Conservation (phyloP, 2,888 invertebrate species). For the Pasiphila rectangulata region DNA sequence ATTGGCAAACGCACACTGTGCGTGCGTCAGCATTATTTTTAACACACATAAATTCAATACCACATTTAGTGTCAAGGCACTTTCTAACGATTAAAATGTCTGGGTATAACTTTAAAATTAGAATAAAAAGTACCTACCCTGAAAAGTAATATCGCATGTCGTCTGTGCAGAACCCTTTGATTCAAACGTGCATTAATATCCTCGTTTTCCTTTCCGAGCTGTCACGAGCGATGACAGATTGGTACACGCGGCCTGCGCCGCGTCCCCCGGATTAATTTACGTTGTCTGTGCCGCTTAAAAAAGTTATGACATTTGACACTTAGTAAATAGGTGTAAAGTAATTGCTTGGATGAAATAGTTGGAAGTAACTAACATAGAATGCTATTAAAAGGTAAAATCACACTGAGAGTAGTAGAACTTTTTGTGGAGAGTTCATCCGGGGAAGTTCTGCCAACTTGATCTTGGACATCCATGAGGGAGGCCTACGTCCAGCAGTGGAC, state of each 20-base stretch:
- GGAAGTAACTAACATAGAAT: too few relatives aligned
- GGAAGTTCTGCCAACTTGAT: too few relatives aligned
- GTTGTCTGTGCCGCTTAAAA: conserved; percentile 27
- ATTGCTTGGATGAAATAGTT: neutral
- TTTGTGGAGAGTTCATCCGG: too few relatives aligned
- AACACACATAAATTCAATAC: neutral
- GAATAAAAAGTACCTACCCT: conserved; percentile 9
- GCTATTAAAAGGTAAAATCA: too few relatives aligned
- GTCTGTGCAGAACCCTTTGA: conserved; percentile 25
- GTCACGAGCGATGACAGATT: conserved; percentile 45
- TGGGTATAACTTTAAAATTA: too few relatives aligned
- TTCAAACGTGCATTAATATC: conserved; percentile 30
- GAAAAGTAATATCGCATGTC: conserved; percentile 17
- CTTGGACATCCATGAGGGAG: too few relatives aligned
- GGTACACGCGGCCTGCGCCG: conserved; percentile 32
- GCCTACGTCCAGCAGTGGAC: too few relatives aligned
- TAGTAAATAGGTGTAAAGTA: conserved; percentile 10
- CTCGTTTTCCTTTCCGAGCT: conserved; percentile 33
- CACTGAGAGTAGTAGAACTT: too few relatives aligned
- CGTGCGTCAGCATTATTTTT: too few relatives aligned
- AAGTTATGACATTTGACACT: conserved; percentile 28
- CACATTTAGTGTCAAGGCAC: too few relatives aligned
- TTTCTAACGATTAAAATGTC: too few relatives aligned
- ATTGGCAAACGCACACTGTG: too few relatives aligned
- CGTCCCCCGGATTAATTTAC: conserved; percentile 31